A percentile compares a stretch with the other conserved stretches of the same genome.
Conservation (phyloP, 2,797 vertebrate genomes). For the Pipistrellus kuhlii region DNA sequence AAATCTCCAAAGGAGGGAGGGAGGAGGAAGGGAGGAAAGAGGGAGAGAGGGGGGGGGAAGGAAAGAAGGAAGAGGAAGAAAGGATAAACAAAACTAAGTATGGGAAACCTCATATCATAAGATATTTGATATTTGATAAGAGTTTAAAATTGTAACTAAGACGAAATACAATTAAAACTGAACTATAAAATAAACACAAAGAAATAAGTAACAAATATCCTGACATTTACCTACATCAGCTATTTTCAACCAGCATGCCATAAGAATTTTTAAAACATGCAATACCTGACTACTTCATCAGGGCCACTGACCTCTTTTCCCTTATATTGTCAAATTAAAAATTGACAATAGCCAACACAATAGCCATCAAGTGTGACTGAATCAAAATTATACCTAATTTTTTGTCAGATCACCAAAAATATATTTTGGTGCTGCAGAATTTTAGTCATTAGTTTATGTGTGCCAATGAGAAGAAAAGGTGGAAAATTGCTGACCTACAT, state of each 20-base stretch:
- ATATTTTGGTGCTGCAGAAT: not conserved
- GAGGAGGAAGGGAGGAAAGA: too few relatives aligned
- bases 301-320: not conserved
- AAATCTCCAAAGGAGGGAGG: not conserved
- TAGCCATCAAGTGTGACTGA: not conserved
- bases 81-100: not conserved
- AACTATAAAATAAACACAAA: conserved; percentile 17
- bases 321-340: not conserved
- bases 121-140: too few relatives aligned
- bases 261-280: not conserved
- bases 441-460: not conserved
- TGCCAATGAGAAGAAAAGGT: not conserved
- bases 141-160: conserved; percentile 13
- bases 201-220: conserved; percentile 18
- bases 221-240: conserved; percentile 23
- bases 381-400: not conserved
- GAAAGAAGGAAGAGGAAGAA: too few relatives aligned
- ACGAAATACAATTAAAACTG: conserved; percentile 16
- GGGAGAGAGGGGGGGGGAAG: not conserved
- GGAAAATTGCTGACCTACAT: not conserved
- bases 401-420: not conserved
- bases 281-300: not conserved
- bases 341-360: not conserved
- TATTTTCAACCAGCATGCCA: not conserved
- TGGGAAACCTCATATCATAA: not conserved